Evolutionary conservation across 2,113 vertebrate species (phyloP), one percentile per base, ranked within the genome.

Genomic region (Lagopus muta): DNA sequence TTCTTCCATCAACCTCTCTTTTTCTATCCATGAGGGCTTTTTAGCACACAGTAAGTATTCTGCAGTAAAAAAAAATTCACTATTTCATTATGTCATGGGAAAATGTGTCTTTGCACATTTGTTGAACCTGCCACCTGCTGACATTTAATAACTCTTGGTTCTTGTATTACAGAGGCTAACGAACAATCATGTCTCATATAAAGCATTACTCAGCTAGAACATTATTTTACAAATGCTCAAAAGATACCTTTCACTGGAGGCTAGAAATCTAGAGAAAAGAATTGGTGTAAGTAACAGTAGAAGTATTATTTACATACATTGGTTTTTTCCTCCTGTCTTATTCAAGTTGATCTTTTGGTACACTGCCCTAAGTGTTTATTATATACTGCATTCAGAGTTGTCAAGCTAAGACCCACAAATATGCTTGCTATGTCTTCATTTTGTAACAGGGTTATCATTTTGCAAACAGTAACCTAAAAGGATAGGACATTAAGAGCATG

Each of bases 101-200:
- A 77, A 66, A 92, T 34, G 21, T 34, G 13, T 48, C 54, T 82
- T 82, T 6, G 8, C 70, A 34, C 32, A 15, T 67, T 89, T 67
- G 57, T 32, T 81, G 55, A 84, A 81, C 19, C 32, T 71, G 24
- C 21, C 73, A 74, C 24, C 50, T 75, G 27, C 42, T 81, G 64
- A 71, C 69, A 88, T 71, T 66, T 77, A 93, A 30, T 67, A 74
- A 66, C 13, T 77, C 60, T 32, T 45, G n/a, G 27, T 34, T 93
- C 16, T 74, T 94, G 7, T 14, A 73, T 48, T 62, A 47, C 21
- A 89, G 64, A 88, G 86, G 6, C 8, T 50, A 94, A 67, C 13
- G 13, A 74, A 74, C 7, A 86, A 75, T 32, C 45, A 76, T 12
- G 9, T 28, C 30, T 64, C n/a, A 57, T 19, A 32, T 30, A 69